A percentile compares a stretch with the other conserved stretches of the same genome.
These are phyloP conservation scores for Zosterops borbonicus DNA, from an alignment of 2,113 vertebrate genomes.

Conservation along the genomic window DNA sequence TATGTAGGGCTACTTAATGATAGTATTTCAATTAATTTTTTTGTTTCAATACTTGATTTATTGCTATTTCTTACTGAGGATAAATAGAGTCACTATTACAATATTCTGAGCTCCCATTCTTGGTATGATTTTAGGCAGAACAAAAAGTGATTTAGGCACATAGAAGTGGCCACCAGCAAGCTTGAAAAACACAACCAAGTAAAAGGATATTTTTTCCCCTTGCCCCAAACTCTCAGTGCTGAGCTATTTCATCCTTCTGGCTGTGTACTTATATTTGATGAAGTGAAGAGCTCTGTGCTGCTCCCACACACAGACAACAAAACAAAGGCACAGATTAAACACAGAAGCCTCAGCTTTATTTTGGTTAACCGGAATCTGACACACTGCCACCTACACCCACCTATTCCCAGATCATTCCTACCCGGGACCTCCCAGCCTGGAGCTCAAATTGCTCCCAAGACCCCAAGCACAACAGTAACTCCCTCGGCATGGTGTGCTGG, in stretches of 20 bases:
- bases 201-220: background rate
- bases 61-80: background rate
- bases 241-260: background rate
- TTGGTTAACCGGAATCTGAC: background rate
- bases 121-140: background rate
- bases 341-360: background rate
- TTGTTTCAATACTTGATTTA: background rate
- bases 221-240: background rate
- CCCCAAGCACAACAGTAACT: background rate
- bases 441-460: background rate
- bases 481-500: background rate
- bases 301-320: background rate
- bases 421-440: background rate
- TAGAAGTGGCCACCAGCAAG: background rate
- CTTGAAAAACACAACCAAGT: background rate
- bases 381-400: background rate
- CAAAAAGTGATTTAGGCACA: background rate
- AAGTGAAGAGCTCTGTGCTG: background rate
- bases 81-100: background rate
- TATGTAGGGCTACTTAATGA: background rate
- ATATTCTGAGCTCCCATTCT: background rate
- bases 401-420: background rate
- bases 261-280: background rate
- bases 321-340: background rate
- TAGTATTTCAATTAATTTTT: background rate